Evolutionary conservation across 2,888 invertebrate species (phyloP), one percentile per base, ranked within the genome.

Genomic region (Baccha elongata): DNA sequence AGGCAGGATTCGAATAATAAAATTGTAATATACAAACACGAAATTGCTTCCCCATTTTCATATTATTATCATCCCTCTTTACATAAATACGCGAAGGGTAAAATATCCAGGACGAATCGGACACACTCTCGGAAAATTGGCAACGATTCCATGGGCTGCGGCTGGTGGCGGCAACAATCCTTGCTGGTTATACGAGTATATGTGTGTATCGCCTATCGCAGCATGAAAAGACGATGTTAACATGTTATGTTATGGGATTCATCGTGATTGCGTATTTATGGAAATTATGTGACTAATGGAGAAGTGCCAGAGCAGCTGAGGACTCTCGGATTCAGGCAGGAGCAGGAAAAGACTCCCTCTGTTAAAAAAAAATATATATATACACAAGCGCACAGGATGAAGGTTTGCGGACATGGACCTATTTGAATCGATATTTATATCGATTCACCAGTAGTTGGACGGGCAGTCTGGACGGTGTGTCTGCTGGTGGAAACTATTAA

Each of bases 221-320:
- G 23, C 58, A 62, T 67, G 53, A 62, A 53, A 72, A 23, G 72
- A 68, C 67, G 62, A 72, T 83, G 83, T 83, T 73, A 83, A 83
- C 83, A 83, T 78, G 83, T 83, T 68, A 35, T 78, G 78, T 83
- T 83, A 83, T 83, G 83, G 83, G 83, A 78, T 78, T 83, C 83
- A 78, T 83, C 83, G 83, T 85, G 84, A 80, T 84, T 85, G 80
- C 81, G 85, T 85, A 80, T 84, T 85, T 85, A 85, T 85, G 85
- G 85, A 85, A 85, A 85, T 85, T 85, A 85, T 85, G 85, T 85
- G 85, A 85, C 85, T 85, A 85, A 85, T 81, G 73, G 68, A 35
- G 35, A 68, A 68, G 72, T 50, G 69, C 58, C 29, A 58, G 26
- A 71, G 68, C 78, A 83, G 83, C 78, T 83, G 83, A 83, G 83